Base-by-base conservation (phyloP, 2,113 vertebrate species). In the Cisticola juncidis region DNA sequence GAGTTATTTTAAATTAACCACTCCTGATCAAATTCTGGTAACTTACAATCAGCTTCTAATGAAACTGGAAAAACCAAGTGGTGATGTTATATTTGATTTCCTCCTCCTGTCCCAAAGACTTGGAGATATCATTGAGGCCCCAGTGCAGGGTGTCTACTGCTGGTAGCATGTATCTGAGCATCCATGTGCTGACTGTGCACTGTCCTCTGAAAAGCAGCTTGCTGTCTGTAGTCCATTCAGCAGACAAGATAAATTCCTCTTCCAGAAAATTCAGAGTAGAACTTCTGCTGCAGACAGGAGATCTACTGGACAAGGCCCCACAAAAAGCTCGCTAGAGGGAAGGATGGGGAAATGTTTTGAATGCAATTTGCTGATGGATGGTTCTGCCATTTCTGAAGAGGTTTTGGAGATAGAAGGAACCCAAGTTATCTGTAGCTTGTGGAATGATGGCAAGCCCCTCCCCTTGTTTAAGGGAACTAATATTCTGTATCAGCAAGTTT, bases 401-500 rank as follows among this genome's bases (percentile, higher is more conserved):
- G 5, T 35, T 57, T 35, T 12, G 29, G 33, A 60, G 25, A 21
- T 7, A 47, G 26, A 60, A 84, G 54, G 40, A 48, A 23, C 8
- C 3, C 0, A 17, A 25, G n/a, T 70, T 74, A 20, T n/a, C 57
- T 66, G 56, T 35, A 69, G 40, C 38, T 66, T n/a, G 29, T 40
- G 35, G 18, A 13, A 14, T 0, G 0, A 23, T 24, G 48, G 19
- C 24, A 35, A n/a, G 21, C 22, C 9, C 0, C 5, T 74, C 8
- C 22, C 22, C 13, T 7, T 62, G 6, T 62, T 48, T 38, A 33
- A 42, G n/a, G 28, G 57, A 80, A 33, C 8, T 17, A 11, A 38
- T 24, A 22, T 11, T 23, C 45, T 69, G 15, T 36, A 14, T 51
- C 24, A 35, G 9, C 18, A 7, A 20, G 21, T 14, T 31, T 47